Evolutionary conservation across 1,140 invertebrate species (phyloP).

Genomic region (Drosophila fuyamai): DNA sequence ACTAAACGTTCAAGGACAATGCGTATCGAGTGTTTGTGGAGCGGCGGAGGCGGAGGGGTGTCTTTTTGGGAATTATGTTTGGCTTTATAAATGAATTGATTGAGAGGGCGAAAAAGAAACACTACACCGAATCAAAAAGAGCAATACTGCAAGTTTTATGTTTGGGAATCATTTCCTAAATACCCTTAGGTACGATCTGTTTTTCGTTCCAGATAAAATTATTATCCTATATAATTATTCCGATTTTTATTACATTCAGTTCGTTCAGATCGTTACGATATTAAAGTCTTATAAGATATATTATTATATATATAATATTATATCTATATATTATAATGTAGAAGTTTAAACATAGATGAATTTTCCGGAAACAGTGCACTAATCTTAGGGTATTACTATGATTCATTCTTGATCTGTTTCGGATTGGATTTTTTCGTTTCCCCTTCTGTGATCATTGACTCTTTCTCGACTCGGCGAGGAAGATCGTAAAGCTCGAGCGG

Average conservation of each 20-base stretch:
- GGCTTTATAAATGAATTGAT: conserved; percentile 56
- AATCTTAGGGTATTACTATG: background rate
- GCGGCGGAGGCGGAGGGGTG: background rate
- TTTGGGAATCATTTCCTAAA: background rate
- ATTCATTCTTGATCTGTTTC: background rate
- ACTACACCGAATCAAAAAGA: conserved; percentile 25
- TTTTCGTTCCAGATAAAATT: no score
- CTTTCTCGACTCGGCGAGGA: conserved; percentile 10
- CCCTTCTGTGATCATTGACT: conserved; percentile 61
- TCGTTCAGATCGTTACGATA: no score
- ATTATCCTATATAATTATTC: no score
- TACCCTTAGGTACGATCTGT: background rate
- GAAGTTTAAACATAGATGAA: background rate
- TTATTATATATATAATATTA: no score
- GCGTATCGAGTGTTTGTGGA: conserved; percentile 50
- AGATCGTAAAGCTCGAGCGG: conserved; percentile 54
- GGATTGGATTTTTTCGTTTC: background rate
- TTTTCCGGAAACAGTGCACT: background rate
- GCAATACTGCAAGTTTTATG: conserved; percentile 5
- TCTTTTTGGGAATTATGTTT: conserved; percentile 59
- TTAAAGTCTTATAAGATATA: no score
- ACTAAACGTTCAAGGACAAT: conserved; percentile 80
- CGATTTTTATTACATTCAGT: no score
- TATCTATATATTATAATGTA: no score
- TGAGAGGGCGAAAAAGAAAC: conserved; percentile 6